phyloP scores from a whole-genome alignment of 2,797 vertebrate genomes.

The Denticeps clupeoides region DNA sequence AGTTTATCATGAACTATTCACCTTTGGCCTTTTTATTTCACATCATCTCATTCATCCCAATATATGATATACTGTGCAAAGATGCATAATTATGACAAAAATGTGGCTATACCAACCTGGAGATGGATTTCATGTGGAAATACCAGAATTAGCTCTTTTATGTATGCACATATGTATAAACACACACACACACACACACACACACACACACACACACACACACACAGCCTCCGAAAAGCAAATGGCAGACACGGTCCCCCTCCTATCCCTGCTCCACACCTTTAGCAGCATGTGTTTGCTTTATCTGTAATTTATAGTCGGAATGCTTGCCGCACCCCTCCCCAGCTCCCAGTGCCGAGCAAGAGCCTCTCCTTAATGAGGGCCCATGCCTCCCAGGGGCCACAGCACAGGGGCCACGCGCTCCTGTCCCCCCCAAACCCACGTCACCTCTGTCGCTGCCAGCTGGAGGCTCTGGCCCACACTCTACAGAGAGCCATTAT shows the following conservation, averaged over 20 bases:
- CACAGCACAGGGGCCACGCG: slow-evolving; percentile 1
- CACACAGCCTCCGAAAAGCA: not conserved
- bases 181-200: no score
- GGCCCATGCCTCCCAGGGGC: slow-evolving; percentile 22
- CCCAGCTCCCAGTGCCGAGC: slow-evolving; percentile 16
- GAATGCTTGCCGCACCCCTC: not conserved
- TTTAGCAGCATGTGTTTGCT: slow-evolving; percentile 5
- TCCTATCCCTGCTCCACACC: slow-evolving; percentile 9
- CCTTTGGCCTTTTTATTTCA: no score
- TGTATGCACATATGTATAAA: no score
- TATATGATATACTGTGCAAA: no score
- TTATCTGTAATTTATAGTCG: slow-evolving; percentile 21
- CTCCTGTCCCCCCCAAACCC: not conserved
- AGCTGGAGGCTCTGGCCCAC: slow-evolving; percentile 32
- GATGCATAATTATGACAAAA: no score
- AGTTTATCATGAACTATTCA: no score
- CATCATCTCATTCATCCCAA: no score
- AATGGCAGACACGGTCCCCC: not conserved
- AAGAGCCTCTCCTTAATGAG: slow-evolving; percentile 28
- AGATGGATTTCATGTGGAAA: no score
- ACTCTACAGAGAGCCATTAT: slow-evolving; percentile 57
- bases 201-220: not conserved
- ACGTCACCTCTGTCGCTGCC: slow-evolving; percentile 26
- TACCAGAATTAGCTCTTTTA: no score
- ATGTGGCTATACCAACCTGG: no score